Percentiles rank a stretch among this genome's conserved stretches.
phyloP scores from a whole-genome alignment of 2,888 invertebrate species.

The Acanthococcus lagerstroemiae region DNA sequence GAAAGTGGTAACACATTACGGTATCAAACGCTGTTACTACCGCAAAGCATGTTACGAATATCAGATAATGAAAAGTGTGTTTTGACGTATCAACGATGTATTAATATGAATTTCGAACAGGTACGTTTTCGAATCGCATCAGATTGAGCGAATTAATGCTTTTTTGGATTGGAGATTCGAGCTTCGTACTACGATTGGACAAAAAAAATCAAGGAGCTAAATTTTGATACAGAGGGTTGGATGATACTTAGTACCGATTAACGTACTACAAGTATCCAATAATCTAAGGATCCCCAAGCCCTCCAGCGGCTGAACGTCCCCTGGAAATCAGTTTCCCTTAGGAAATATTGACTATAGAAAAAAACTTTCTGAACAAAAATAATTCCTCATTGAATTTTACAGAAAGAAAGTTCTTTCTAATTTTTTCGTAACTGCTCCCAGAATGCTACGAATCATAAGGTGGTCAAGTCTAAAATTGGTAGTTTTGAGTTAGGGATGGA shows the following conservation, averaged over 20 bases:
- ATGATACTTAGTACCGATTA: too few species aligned
- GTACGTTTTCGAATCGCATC: neutral
- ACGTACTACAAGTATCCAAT: neutral
- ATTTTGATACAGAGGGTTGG: too few species aligned
- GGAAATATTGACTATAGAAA: too few species aligned
- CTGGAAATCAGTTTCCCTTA: neutral
- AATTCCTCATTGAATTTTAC: too few species aligned
- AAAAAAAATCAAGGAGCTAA: too few species aligned
- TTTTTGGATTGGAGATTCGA: neutral
- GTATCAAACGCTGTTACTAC: constrained; percentile 11
- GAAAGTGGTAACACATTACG: constrained; percentile 31
- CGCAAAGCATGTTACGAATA: constrained; percentile 12
- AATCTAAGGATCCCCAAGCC: neutral
- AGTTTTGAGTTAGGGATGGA: too few species aligned
- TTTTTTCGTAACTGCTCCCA: too few species aligned
- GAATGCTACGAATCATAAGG: too few species aligned
- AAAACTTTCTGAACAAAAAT: too few species aligned
- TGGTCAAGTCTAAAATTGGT: too few species aligned
- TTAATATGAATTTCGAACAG: neutral
- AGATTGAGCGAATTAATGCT: neutral
- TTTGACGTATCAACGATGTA: constrained; percentile 19
- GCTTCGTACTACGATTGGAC: too few species aligned
- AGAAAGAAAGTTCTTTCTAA: too few species aligned
- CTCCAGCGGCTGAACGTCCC: neutral
- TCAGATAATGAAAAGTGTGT: constrained; percentile 21